Evolutionary conservation across 2,797 vertebrate genomes (phyloP).

Genomic region (Tokudaia tokunoshimensis): DNA sequence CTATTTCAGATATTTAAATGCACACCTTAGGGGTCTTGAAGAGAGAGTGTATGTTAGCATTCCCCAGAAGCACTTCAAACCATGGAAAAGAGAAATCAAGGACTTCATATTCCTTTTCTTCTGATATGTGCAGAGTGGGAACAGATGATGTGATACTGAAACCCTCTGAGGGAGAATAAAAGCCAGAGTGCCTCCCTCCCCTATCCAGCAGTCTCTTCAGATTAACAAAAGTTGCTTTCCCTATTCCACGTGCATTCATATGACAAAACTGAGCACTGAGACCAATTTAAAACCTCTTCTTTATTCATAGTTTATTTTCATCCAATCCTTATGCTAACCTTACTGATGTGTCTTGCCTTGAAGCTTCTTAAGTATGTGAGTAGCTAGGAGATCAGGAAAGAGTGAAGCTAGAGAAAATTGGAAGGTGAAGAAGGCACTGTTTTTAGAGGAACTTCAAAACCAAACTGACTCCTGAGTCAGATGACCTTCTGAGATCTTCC

Average conservation of each 20-base stretch:
- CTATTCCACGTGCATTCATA: slow-evolving; percentile 50
- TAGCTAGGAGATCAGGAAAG: slow-evolving; percentile 56
- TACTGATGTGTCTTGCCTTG: slow-evolving; percentile 9
- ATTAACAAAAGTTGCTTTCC: slow-evolving; percentile 45
- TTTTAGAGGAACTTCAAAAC: slow-evolving; percentile 63
- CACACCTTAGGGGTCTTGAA: slow-evolving; percentile 60
- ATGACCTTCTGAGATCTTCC: slow-evolving; percentile 47
- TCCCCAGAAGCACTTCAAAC: slow-evolving; percentile 70
- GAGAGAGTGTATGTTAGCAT: slow-evolving; percentile 33
- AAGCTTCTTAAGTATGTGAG: slow-evolving; percentile 41
- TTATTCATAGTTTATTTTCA: slow-evolving; percentile 19
- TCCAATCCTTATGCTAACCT: slow-evolving; percentile 34
- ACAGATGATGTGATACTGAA: slow-evolving; percentile 44
- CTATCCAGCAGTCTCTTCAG: not conserved
- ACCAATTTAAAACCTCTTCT: slow-evolving; percentile 42
- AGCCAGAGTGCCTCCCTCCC: not conserved
- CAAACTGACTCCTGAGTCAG: slow-evolving; percentile 22
- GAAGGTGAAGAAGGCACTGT: slow-evolving; percentile 20
- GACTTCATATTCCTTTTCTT: slow-evolving; percentile 39
- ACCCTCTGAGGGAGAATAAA: slow-evolving; percentile 32
- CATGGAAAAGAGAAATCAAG: slow-evolving; percentile 55
- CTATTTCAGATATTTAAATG: slow-evolving; percentile 75
- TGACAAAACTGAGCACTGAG: slow-evolving; percentile 21
- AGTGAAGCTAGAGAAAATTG: slow-evolving; percentile 1
- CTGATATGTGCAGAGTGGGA: slow-evolving; percentile 26